A percentile compares a stretch with the other conserved stretches of the same genome.
Evolutionary conservation across 2,888 invertebrate genomes (phyloP).

Genomic region (Stenchaetothrips biformis): DNA sequence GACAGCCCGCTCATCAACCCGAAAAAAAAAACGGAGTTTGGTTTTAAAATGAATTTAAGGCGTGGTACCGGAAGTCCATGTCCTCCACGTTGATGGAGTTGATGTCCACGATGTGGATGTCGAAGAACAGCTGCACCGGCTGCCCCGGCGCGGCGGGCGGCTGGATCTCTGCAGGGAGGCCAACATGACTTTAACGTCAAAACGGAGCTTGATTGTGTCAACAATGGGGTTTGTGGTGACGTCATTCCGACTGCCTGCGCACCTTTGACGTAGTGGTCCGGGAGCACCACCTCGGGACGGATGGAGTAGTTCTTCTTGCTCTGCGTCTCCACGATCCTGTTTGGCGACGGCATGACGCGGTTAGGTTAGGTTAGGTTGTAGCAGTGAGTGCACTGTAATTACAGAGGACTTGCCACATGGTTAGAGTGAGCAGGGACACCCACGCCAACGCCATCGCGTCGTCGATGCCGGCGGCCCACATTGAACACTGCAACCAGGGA

Average conservation of each 20-base stretch:
- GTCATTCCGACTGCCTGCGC: constrained; percentile 36
- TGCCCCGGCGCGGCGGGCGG: constrained; percentile 67
- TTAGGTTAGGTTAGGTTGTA: too few species aligned
- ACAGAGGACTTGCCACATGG: constrained; percentile 24
- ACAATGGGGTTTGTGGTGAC: not conserved
- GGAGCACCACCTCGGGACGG: constrained; percentile 63
- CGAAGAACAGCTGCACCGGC: constrained; percentile 72
- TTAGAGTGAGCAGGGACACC: not conserved
- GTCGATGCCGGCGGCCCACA: not conserved
- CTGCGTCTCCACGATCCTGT: not conserved
- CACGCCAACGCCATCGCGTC: not conserved
- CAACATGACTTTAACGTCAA: not conserved
- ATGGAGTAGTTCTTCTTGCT: constrained; percentile 47
- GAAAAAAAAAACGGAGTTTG: too few species aligned
- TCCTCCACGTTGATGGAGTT: constrained; percentile 84
- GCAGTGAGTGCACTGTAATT: too few species aligned
- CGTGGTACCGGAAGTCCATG: constrained; percentile 74
- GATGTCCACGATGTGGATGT: constrained; percentile 78
- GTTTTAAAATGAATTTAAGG: too few species aligned
- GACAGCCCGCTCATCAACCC: constrained; percentile 36
- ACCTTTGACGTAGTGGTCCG: constrained; percentile 74
- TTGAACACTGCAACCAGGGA: too few species aligned
- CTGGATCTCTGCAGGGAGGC: constrained; percentile 61
- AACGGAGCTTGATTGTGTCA: not conserved
- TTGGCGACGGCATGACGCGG: not conserved